phyloP scores from a whole-genome alignment of 1,140 invertebrate genomes.

The Eumeta japonica region DNA sequence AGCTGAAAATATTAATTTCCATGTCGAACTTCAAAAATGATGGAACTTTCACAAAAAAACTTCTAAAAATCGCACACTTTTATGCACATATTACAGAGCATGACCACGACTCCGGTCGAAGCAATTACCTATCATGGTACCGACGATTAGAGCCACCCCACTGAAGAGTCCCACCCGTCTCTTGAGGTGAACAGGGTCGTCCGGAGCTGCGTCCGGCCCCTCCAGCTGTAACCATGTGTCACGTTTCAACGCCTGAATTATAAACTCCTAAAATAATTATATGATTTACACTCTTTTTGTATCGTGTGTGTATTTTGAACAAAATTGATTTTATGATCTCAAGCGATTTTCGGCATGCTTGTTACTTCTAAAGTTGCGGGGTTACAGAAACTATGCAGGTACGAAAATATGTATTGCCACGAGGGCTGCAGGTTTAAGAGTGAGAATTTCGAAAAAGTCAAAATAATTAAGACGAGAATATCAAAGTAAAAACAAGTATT shows the following conservation, averaged over 20 bases:
- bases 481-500: too few relatives aligned
- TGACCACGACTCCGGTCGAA: background rate
- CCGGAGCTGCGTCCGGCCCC: constrained; percentile 85
- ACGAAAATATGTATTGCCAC: background rate
- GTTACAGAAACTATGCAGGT: background rate
- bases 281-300: background rate
- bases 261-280: background rate
- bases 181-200: constrained; percentile 95
- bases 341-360: background rate
- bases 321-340: background rate
- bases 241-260: too few relatives aligned
- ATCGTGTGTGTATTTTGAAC: too few relatives aligned
- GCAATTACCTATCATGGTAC: constrained; percentile 85
- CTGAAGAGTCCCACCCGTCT: constrained; percentile 97
- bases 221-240: constrained; percentile 69
- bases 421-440: too few relatives aligned
- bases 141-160: constrained; percentile 96
- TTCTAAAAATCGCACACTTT: background rate
- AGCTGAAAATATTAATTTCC: too few relatives aligned
- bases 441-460: too few relatives aligned
- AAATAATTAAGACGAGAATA: too few relatives aligned
- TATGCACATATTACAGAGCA: background rate
- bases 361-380: background rate
- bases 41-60: too few relatives aligned
- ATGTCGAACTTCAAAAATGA: too few relatives aligned